These are phyloP conservation scores for Hypena proboscidalis DNA, from an alignment of 2,888 invertebrate species.

Conservation along the genomic window DNA sequence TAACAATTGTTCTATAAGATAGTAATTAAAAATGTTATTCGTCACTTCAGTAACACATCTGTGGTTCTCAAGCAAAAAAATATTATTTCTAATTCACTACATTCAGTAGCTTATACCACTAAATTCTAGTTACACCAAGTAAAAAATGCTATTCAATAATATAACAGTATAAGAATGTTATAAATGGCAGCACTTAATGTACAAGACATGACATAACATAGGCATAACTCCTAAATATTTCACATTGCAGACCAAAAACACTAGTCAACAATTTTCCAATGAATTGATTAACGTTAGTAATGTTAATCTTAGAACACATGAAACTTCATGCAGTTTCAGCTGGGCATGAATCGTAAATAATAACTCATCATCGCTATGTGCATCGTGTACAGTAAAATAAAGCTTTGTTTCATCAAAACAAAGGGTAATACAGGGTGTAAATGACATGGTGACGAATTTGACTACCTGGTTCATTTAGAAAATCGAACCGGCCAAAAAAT, in stretches of 20 bases:
- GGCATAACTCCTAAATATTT: slow-evolving; percentile 12
- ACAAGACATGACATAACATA: no score
- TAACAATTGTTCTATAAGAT: no score
- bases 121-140: neutral
- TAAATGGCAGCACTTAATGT: no score
- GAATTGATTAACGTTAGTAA: no score
- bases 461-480: no score
- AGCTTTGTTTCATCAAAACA: slow-evolving; percentile 20
- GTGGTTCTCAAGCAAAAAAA: no score
- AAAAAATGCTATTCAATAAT: slow-evolving; percentile 14
- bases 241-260: slow-evolving; percentile 9
- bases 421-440: slow-evolving; percentile 8
- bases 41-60: no score
- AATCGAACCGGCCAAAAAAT: no score
- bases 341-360: neutral
- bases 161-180: slow-evolving; percentile 10
- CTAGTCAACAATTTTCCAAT: slow-evolving; percentile 9
- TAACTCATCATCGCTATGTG: slow-evolving; percentile 7
- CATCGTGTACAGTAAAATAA: slow-evolving; percentile 12
- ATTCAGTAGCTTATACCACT: slow-evolving; percentile 1
- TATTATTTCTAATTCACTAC: no score
- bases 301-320: no score
- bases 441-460: slow-evolving; percentile 31
- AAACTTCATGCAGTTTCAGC: neutral
- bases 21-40: no score